Conservation (phyloP, 1,140 invertebrate genomes). For the Drosophila mayri region DNA sequence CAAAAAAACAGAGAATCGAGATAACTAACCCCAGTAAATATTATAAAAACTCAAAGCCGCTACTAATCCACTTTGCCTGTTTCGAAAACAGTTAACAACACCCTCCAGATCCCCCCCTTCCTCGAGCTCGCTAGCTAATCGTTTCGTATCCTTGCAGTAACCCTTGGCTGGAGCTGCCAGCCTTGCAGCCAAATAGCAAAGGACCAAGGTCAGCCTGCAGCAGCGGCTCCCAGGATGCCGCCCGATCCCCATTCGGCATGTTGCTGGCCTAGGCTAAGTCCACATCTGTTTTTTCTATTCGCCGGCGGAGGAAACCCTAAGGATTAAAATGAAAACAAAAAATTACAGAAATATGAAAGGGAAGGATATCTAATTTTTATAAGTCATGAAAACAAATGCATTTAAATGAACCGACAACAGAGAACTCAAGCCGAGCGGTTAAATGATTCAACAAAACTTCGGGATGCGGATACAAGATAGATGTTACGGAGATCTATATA, state of each 20-base stretch:
- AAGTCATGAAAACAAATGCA: slow-evolving; percentile 83
- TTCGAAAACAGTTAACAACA: slow-evolving; percentile 43
- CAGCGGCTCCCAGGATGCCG: slow-evolving; percentile 29
- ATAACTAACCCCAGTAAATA: slow-evolving; percentile 23
- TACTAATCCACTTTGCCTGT: slow-evolving; percentile 67
- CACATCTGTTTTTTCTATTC: slow-evolving; percentile 56
- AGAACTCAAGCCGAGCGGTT: slow-evolving; percentile 55
- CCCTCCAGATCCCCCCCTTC: background rate
- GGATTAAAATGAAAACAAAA: background rate
- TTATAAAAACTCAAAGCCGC: slow-evolving; percentile 29
- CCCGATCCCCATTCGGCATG: slow-evolving; percentile 47
- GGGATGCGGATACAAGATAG: slow-evolving; percentile 46
- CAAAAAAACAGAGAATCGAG: slow-evolving; percentile 2
- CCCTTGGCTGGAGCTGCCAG: slow-evolving; percentile 80
- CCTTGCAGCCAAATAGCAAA: slow-evolving; percentile 82
- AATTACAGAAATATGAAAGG: slow-evolving; percentile 19
- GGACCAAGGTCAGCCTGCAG: slow-evolving; percentile 69
- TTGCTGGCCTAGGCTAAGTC: slow-evolving; percentile 73
- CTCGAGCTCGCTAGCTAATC: slow-evolving; percentile 5
- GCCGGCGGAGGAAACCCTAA: slow-evolving; percentile 14
- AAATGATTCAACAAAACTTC: slow-evolving; percentile 39
- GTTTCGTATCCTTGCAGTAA: slow-evolving; percentile 71
- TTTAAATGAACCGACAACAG: slow-evolving; percentile 73
- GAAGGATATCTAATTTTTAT: slow-evolving; percentile 66
- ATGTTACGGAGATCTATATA: slow-evolving; percentile 25